Evolutionary conservation across 2,113 vertebrate genomes (phyloP).

Genomic region (Sus scrofa): DNA sequence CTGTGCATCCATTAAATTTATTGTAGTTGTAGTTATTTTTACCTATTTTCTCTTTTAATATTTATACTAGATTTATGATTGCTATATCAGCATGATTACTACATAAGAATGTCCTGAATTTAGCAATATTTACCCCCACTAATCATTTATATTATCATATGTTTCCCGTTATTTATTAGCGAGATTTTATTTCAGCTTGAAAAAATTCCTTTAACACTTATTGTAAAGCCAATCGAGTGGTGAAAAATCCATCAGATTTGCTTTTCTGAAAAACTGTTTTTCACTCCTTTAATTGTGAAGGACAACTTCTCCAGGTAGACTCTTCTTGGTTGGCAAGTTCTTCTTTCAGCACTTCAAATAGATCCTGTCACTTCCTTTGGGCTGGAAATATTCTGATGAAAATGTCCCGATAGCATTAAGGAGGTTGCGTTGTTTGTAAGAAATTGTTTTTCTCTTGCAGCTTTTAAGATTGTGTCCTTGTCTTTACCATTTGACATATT

Average conservation of each 20-base stretch:
- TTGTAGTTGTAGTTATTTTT: background rate
- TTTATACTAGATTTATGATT: background rate
- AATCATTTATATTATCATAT: background rate
- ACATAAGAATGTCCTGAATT: background rate
- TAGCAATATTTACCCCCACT: background rate
- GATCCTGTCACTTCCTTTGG: background rate
- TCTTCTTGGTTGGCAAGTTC: background rate
- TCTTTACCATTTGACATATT: background rate
- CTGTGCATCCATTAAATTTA: background rate
- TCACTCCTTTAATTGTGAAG: background rate
- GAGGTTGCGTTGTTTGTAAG: background rate
- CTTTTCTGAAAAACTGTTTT: background rate
- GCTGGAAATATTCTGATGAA: background rate
- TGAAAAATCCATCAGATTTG: background rate
- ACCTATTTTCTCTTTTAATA: background rate
- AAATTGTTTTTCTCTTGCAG: background rate
- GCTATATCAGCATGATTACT: background rate
- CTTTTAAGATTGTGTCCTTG: background rate
- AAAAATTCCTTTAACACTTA: background rate
- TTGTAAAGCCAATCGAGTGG: background rate
- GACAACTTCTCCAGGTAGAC: fast-evolving
- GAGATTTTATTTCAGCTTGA: background rate
- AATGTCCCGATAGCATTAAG: background rate
- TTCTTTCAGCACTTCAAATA: background rate
- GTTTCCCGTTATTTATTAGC: background rate